Evolutionary conservation across 2,888 invertebrate genomes (phyloP), one percentile per base, ranked within the genome.

Genomic region (Arenicola marina): DNA sequence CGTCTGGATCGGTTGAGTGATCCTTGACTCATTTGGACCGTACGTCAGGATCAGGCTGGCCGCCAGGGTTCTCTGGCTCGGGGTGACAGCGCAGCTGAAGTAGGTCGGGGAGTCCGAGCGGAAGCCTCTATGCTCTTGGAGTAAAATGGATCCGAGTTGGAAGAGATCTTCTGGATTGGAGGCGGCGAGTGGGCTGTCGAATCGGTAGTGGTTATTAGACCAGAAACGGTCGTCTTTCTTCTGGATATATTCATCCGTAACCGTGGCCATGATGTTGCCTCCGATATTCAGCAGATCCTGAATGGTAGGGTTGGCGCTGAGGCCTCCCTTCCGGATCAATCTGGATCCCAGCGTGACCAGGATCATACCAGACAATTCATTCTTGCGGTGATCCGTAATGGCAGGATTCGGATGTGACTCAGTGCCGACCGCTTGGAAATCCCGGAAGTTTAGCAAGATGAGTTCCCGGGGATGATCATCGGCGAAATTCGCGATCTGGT

Each of bases 221-320:
- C 56, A 56, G 43, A 21, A 56, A 21, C 43, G 15, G 11, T 7
- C 18, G 38, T 56, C 21, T 38, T 21, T 33, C 38, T 26, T 24
- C 4, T 38, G 33, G 38, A 56, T 56, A 26, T 56, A 56, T 15
- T 4, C 33, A 24, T 56, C 56, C 15, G 4, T 33, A 44, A 57
- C 46, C 45, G 46, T 3, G 18, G 31, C 46, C 24, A 57, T 29
- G 7, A 57, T n/a, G 29, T 45, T 57, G 4, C 29, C n/a, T 3
- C 57, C 57, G 7, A 38, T 59, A 2, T 24, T 43, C 26, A 59
- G 32, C 4, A 59, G 21, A 4, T 59, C 53, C 3, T 53, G 21
- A 18, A 38, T 7, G 11, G 59, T 59, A 4, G 59, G 59, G 59
- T 59, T 59, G 4, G 11, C 31, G n/a, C 38, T 28, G 4, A 59